phyloP scores from a whole-genome alignment of 2,888 invertebrate species.

The Polyommatus iphigenia region DNA sequence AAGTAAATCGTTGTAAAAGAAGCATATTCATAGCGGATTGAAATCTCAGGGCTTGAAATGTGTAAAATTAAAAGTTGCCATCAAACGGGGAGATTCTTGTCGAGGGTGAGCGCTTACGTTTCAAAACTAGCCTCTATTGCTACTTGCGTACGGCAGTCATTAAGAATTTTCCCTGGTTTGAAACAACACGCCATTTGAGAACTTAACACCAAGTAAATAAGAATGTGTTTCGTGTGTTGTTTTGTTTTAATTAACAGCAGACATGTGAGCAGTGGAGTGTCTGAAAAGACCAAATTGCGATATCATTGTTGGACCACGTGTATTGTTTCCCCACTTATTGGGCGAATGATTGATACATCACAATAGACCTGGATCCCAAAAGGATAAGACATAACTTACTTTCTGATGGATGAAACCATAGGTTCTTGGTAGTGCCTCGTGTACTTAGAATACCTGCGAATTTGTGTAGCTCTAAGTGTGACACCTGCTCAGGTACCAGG shows the following conservation, averaged over 20 bases:
- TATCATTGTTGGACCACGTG: constrained; percentile 33
- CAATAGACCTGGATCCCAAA: too few species aligned
- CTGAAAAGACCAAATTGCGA: constrained; percentile 33
- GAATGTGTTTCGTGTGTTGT: constrained; percentile 28
- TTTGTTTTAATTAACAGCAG: constrained; percentile 33
- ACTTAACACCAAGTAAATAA: constrained; percentile 1
- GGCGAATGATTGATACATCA: constrained; percentile 6
- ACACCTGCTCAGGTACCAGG: too few species aligned
- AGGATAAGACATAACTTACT: too few species aligned
- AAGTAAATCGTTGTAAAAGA: constrained; percentile 29
- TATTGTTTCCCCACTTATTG: constrained; percentile 27
- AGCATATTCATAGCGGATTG: constrained; percentile 40
- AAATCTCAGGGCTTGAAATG: constrained; percentile 43
- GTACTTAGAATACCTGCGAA: too few species aligned
- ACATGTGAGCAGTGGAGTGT: constrained; percentile 30
- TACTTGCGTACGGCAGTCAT: constrained; percentile 4
- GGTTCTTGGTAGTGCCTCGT: too few species aligned
- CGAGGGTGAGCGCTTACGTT: constrained; percentile 29
- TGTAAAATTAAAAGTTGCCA: constrained; percentile 41
- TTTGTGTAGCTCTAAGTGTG: too few species aligned
- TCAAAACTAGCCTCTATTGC: constrained; percentile 26
- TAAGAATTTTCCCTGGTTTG: neutral
- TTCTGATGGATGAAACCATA: too few species aligned
- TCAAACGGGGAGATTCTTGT: constrained; percentile 32
- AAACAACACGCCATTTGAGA: constrained; percentile 5